Conservation (phyloP, 2,797 vertebrate genomes). For the Odontamblyopus rebecca region DNA sequence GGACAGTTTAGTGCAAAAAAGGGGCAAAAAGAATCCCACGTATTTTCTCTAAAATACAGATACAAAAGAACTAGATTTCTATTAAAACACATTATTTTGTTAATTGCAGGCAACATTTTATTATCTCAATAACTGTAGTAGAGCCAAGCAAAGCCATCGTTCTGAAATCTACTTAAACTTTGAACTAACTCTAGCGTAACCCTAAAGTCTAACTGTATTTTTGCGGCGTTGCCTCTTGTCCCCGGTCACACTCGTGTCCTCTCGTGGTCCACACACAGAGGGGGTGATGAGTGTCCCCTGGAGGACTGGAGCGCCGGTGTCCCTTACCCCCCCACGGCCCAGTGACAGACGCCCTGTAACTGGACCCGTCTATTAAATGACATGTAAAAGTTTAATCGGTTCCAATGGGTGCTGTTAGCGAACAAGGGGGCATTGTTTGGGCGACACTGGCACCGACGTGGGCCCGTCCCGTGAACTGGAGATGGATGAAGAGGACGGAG, state of each 20-base stretch:
- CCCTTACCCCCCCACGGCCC: slow-evolving; percentile 49
- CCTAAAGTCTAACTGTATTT: not conserved
- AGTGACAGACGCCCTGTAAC: slow-evolving; percentile 63
- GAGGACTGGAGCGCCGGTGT: slow-evolving; percentile 51
- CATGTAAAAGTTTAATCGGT: slow-evolving; percentile 77
- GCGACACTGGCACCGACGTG: slow-evolving; percentile 27
- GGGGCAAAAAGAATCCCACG: no score
- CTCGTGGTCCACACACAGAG: slow-evolving; percentile 23
- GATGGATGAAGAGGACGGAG: slow-evolving; percentile 40
- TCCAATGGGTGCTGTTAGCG: slow-evolving; percentile 61
- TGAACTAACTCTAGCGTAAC: no score
- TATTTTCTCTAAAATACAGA: no score
- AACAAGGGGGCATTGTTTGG: slow-evolving; percentile 66
- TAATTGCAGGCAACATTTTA: no score
- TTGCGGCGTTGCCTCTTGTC: slow-evolving; percentile 19
- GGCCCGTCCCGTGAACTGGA: slow-evolving; percentile 49
- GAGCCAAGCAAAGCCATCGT: no score
- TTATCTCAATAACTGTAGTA: no score
- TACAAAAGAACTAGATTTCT: no score
- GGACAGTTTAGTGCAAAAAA: no score
- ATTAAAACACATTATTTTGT: no score
- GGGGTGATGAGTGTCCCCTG: not conserved
- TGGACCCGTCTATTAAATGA: slow-evolving; percentile 71
- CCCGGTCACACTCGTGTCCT: slow-evolving; percentile 51
- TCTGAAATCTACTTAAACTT: no score